These are phyloP conservation scores for Eulimnadia texana DNA, from an alignment of 1,140 invertebrate species.

Conservation along the genomic window DNA sequence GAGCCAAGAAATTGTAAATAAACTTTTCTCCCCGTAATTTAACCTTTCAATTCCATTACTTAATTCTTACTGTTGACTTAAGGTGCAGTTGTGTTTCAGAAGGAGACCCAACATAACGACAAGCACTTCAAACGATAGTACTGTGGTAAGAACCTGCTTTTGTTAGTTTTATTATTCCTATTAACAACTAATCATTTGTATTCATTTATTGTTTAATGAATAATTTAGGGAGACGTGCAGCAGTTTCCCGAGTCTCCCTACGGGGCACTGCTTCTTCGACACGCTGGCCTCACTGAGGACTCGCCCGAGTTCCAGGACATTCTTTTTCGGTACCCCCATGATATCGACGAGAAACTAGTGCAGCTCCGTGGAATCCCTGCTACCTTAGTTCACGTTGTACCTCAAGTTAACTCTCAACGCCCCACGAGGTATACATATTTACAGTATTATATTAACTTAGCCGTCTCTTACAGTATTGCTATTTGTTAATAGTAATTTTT, in stretches of 20 bases:
- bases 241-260: background rate
- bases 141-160: background rate
- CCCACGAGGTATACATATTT: background rate
- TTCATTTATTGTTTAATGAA: too few relatives aligned
- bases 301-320: slow-evolving; percentile 13
- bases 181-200: too few relatives aligned
- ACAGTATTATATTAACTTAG: background rate
- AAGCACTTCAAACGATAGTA: background rate
- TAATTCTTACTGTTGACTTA: too few relatives aligned
- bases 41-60: background rate
- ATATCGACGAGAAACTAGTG: background rate
- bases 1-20: slow-evolving; percentile 5
- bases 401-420: slow-evolving; percentile 4
- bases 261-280: slow-evolving; percentile 4
- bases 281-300: slow-evolving; percentile 7
- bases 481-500: background rate
- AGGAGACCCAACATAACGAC: background rate
- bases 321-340: slow-evolving; percentile 3
- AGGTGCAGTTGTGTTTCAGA: background rate
- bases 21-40: too few relatives aligned
- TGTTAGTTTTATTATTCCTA: background rate
- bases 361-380: background rate
- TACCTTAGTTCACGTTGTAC: slow-evolving; percentile 12
- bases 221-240: background rate
- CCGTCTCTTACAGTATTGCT: background rate